phyloP scores from a whole-genome alignment of 1,140 invertebrate species.

The Tetramorium parvispinum region DNA sequence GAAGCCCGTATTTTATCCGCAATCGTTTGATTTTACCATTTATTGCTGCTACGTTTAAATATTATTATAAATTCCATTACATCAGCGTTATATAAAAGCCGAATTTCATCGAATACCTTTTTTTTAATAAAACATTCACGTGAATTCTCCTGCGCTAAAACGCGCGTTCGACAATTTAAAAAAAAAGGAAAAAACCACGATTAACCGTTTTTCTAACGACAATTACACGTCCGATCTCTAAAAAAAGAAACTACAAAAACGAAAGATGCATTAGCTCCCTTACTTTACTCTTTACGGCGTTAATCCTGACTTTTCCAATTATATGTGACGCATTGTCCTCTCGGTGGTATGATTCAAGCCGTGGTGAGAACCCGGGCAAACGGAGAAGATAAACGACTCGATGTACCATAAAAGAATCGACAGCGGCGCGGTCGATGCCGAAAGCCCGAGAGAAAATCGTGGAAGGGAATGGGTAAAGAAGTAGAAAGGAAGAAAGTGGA shows the following conservation, averaged over 20 bases:
- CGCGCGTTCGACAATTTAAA: neutral
- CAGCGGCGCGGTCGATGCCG: slow-evolving; percentile 48
- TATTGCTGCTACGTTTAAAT: slow-evolving; percentile 42
- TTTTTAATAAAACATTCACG: slow-evolving; percentile 35
- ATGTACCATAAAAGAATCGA: slow-evolving; percentile 64
- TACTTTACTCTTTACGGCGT: slow-evolving; percentile 10
- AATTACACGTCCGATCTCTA: neutral
- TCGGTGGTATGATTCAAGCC: slow-evolving; percentile 42
- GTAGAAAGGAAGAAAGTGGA: neutral
- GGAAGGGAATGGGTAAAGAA: neutral
- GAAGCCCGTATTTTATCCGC: neutral
- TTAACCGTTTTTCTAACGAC: neutral
- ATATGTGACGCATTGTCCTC: slow-evolving; percentile 46
- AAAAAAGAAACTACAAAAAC: neutral
- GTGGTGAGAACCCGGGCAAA: slow-evolving; percentile 51
- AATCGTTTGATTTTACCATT: slow-evolving; percentile 38
- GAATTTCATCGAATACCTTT: slow-evolving; percentile 36
- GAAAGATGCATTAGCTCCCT: neutral
- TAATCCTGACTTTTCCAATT: slow-evolving; percentile 65
- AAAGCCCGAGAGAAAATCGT: slow-evolving; percentile 43
- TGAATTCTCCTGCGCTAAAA: slow-evolving; percentile 9
- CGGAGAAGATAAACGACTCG: slow-evolving; percentile 56
- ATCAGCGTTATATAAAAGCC: slow-evolving; percentile 22
- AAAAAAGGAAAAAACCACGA: neutral
- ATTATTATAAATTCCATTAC: slow-evolving; percentile 48